Evolutionary conservation across 2,113 vertebrate genomes (phyloP).

Genomic region (Odocoileus hemionus): DNA sequence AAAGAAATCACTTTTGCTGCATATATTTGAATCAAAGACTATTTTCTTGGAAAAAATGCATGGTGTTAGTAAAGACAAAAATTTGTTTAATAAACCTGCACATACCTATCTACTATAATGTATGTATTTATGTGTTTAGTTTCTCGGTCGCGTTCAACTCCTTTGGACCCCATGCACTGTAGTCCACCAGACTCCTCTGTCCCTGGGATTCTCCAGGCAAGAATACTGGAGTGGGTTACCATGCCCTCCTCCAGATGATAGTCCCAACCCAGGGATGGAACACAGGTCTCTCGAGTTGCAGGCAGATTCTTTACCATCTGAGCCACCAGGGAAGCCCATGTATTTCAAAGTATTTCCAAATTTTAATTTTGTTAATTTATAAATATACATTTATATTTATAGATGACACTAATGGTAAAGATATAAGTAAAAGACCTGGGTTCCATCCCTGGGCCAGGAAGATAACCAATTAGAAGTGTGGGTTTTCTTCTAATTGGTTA

Average conservation of each 20-base stretch:
- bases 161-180: background rate
- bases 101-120: background rate
- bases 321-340: background rate
- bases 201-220: background rate
- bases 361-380: background rate
- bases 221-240: background rate
- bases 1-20: background rate
- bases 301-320: background rate
- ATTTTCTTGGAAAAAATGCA: background rate
- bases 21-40: background rate
- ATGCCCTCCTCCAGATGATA: background rate
- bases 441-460: background rate
- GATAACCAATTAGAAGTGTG: background rate
- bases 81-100: background rate
- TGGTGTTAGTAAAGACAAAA: background rate
- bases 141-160: rapidly evolving
- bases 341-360: background rate
- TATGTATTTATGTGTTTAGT: background rate
- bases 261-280: background rate
- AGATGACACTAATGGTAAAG: background rate
- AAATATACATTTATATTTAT: background rate
- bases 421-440: background rate
- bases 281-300: rapidly evolving
- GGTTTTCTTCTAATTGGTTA: background rate
- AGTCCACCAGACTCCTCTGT: background rate